Evolutionary conservation across 2,888 invertebrate genomes (phyloP).

Genomic region (Microdon myrmicae): DNA sequence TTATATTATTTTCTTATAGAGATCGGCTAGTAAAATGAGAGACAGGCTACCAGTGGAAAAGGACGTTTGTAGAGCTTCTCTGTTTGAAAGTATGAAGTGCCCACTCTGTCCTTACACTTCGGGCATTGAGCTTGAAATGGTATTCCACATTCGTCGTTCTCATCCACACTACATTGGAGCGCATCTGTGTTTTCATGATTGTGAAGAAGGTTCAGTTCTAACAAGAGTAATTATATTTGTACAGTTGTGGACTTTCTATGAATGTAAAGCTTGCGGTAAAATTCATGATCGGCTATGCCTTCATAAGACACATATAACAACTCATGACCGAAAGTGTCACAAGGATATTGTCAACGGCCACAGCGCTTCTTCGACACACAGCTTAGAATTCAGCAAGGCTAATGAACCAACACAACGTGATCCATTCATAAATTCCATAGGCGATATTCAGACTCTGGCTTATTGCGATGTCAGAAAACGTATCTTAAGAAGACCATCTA

Average conservation of each 20-base stretch:
- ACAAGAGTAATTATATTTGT: constrained; percentile 35
- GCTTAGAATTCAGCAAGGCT: too few species aligned
- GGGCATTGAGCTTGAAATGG: constrained; percentile 38
- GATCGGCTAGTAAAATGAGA: background rate
- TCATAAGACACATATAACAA: constrained; percentile 33
- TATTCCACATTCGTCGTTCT: constrained; percentile 29
- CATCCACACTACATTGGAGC: constrained; percentile 39
- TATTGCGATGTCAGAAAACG: too few species aligned
- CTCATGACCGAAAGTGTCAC: constrained; percentile 28
- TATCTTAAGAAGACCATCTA: too few species aligned
- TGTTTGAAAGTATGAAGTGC: constrained; percentile 39
- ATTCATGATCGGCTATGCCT: constrained; percentile 38
- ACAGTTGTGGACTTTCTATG: constrained; percentile 36
- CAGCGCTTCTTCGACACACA: too few species aligned
- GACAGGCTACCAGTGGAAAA: background rate
- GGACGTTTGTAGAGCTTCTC: constrained; percentile 15
- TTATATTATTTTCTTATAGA: constrained; percentile 17
- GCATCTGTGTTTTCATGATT: constrained; percentile 18
- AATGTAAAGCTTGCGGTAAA: constrained; percentile 40
- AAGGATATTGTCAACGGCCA: constrained; percentile 1
- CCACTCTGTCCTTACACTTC: constrained; percentile 37
- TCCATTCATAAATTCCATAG: too few species aligned
- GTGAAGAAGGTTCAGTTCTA: constrained; percentile 17
- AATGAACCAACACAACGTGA: too few species aligned
- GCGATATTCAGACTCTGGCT: too few species aligned